These are phyloP conservation scores for Macrophya alboannulata DNA, from an alignment of 2,888 invertebrate species.

Conservation along the genomic window DNA sequence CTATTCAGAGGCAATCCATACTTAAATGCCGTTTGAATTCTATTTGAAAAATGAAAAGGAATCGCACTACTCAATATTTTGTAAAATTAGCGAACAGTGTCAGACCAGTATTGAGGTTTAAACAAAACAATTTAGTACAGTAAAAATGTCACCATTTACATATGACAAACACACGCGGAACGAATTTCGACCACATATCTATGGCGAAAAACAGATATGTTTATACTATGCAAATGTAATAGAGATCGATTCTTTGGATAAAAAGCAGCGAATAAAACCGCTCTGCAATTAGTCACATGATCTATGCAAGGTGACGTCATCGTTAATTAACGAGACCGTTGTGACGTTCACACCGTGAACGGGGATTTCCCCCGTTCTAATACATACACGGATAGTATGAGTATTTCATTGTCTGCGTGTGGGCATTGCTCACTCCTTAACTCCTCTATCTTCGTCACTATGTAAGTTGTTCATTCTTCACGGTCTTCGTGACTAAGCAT, in stretches of 20 bases:
- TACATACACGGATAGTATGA: neutral
- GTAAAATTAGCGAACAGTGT: neutral
- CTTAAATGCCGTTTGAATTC: neutral
- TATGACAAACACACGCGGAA: neutral
- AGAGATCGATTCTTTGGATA: neutral
- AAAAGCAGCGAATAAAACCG: neutral
- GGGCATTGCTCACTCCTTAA: neutral
- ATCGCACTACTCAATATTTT: neutral
- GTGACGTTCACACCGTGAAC: constrained; percentile 1
- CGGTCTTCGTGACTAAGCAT: neutral
- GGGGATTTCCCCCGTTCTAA: constrained; percentile 16
- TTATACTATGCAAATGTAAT: neutral
- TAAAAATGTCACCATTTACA: neutral
- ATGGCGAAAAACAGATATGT: neutral
- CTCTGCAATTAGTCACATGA: constrained; percentile 3
- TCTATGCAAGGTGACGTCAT: neutral
- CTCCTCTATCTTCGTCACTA: constrained; percentile 12
- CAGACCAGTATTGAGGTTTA: neutral
- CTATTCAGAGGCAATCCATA: neutral
- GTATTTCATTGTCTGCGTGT: constrained; percentile 4
- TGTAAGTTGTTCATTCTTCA: neutral
- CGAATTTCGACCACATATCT: neutral
- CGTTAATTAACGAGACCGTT: constrained; percentile 13
- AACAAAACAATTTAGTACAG: neutral
- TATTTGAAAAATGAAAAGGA: neutral